These are phyloP conservation scores for Perithous albicinctus DNA, from an alignment of 2,888 invertebrate species.

Conservation along the genomic window DNA sequence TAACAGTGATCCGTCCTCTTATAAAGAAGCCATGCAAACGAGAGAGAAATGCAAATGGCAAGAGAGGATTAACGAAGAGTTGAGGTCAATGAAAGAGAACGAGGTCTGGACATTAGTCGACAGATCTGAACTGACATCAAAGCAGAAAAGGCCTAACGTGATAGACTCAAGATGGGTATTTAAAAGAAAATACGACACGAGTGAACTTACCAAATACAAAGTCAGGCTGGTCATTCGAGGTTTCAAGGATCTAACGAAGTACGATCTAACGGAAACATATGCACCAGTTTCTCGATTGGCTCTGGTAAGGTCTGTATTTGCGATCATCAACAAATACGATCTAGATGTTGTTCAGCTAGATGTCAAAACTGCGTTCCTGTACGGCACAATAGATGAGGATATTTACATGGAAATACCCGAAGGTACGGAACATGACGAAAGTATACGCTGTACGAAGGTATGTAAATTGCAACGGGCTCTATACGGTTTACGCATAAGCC, in stretches of 20 bases:
- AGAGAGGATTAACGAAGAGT: conserved; percentile 59
- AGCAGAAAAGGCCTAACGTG: conserved; percentile 53
- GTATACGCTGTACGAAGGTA: no score
- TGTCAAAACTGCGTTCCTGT: conserved; percentile 58
- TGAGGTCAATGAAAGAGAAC: conserved; percentile 60
- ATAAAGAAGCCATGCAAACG: conserved; percentile 53
- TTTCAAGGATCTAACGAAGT: conserved; percentile 55
- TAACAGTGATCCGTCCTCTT: conserved; percentile 53
- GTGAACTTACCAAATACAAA: conserved; percentile 36
- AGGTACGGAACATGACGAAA: no score
- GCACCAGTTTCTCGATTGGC: conserved; percentile 61
- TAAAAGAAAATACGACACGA: conserved; percentile 46
- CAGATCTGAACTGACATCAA: conserved; percentile 1
- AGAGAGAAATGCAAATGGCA: conserved; percentile 29
- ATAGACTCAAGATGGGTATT: conserved; percentile 66
- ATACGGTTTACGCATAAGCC: conserved; percentile 67
- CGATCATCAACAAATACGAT: conserved; percentile 55
- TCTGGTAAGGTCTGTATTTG: conserved; percentile 45
- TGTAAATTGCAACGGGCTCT: conserved; percentile 62
- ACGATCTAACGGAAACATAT: conserved; percentile 64
- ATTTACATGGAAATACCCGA: conserved; percentile 53
- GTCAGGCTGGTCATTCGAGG: conserved; percentile 59
- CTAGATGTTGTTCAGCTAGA: conserved; percentile 49
- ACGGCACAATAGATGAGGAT: conserved; percentile 49
- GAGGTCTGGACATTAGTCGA: conserved; percentile 60